A percentile compares a stretch with the other conserved stretches of the same genome.
Evolutionary conservation across 1,140 invertebrate genomes (phyloP).

Genomic region (Saccostrea cuccullata): DNA sequence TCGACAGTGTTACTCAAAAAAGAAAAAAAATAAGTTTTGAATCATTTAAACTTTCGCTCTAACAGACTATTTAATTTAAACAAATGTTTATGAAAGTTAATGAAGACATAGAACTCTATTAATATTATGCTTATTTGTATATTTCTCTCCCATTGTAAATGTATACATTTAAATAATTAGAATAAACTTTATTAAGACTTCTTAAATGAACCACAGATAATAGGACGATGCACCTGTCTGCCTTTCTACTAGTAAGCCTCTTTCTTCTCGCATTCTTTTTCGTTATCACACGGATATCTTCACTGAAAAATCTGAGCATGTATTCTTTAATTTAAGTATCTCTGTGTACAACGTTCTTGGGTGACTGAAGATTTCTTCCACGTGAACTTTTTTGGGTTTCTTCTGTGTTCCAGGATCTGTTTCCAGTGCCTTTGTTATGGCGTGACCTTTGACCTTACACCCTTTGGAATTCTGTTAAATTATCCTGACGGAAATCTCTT

Average conservation of each 20-base stretch:
- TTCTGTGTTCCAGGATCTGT: not conserved
- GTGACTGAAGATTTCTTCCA: not conserved
- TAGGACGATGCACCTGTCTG: not conserved
- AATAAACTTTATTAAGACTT: not conserved
- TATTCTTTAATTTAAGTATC: not conserved
- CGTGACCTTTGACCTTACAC: conserved; percentile 9
- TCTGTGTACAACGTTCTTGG: not conserved
- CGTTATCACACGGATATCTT: not conserved
- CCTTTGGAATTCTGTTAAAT: not conserved
- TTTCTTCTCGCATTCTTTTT: not conserved
- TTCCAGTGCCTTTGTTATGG: not conserved
- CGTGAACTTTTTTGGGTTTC: not conserved
- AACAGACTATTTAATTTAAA: too few species aligned
- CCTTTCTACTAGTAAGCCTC: not conserved
- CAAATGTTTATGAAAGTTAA: too few species aligned
- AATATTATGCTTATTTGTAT: too few species aligned
- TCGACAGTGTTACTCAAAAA: too few species aligned
- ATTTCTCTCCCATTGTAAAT: too few species aligned
- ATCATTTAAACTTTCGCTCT: too few species aligned
- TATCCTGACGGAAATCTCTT: not conserved
- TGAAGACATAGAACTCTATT: too few species aligned
- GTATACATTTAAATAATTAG: too few species aligned
- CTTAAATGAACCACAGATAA: not conserved
- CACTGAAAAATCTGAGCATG: not conserved
- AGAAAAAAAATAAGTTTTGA: too few species aligned